A percentile compares a stretch with the other conserved stretches of the same genome.
Evolutionary conservation across 2,797 vertebrate species (phyloP).

Genomic region (Echiichthys vipera): DNA sequence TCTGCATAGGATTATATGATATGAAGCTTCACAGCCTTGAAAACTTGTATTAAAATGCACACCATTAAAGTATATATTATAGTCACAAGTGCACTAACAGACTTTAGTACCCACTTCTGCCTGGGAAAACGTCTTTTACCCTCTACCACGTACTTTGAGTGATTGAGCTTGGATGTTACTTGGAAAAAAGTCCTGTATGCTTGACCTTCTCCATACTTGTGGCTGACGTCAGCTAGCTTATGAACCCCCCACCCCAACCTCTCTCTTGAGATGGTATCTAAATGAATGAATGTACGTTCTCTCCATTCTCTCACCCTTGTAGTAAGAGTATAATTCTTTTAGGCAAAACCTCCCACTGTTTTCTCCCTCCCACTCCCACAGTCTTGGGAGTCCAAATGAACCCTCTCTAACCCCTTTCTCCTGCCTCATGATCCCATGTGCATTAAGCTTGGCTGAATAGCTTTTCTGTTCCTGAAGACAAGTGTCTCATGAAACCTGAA

Average conservation of each 20-base stretch:
- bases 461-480: slow-evolving; percentile 37
- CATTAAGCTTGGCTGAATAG: slow-evolving; percentile 46
- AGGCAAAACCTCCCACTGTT: slow-evolving; percentile 58
- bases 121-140: slow-evolving; percentile 50
- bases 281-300: slow-evolving; percentile 50
- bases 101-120: slow-evolving; percentile 48
- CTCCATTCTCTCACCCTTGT: slow-evolving; percentile 28
- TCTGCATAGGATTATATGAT: slow-evolving; percentile 51
- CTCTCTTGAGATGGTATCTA: slow-evolving; percentile 51
- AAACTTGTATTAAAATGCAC: slow-evolving; percentile 54
- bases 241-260: slow-evolving; percentile 29
- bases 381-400: slow-evolving; percentile 48
- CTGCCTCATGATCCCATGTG: slow-evolving; percentile 49
- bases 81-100: slow-evolving; percentile 42
- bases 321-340: slow-evolving; percentile 56
- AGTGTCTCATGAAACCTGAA: neutral
- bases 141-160: slow-evolving; percentile 23
- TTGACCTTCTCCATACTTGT: slow-evolving; percentile 21
- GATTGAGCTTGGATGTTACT: slow-evolving; percentile 27
- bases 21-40: slow-evolving; percentile 35
- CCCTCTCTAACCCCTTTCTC: slow-evolving; percentile 55
- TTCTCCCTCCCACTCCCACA: slow-evolving; percentile 56
- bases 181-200: slow-evolving; percentile 13
- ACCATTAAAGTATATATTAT: slow-evolving; percentile 52
- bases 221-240: slow-evolving; percentile 47